These are phyloP conservation scores for Crocuta crocuta DNA, from an alignment of 2,113 vertebrate species.

Conservation along the genomic window DNA sequence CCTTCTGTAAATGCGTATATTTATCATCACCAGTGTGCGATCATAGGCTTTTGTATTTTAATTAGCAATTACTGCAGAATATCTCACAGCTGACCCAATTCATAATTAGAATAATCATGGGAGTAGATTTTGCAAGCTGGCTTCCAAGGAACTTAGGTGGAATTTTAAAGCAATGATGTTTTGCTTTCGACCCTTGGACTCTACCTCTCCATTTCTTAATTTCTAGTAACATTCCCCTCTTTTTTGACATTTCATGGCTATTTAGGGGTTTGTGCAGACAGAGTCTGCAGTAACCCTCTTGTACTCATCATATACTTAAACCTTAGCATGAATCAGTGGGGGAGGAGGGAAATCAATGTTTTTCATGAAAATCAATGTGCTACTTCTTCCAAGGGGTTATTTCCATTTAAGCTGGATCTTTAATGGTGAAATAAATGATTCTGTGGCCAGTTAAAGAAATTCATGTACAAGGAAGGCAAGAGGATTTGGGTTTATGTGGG, in stretches of 20 bases:
- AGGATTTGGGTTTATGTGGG: not conserved
- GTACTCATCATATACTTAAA: constrained; percentile 31
- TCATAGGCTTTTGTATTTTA: constrained; percentile 36
- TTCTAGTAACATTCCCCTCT: not conserved
- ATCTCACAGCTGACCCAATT: constrained; percentile 25
- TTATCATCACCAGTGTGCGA: constrained; percentile 30
- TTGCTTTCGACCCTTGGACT: not conserved
- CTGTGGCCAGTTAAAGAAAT: constrained; percentile 53
- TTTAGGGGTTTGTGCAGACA: not conserved
- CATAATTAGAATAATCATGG: constrained; percentile 16
- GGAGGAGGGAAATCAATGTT: constrained; percentile 20
- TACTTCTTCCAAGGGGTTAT: constrained; percentile 64
- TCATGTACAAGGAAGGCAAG: not conserved
- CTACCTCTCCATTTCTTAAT: not conserved
- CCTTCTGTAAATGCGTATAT: not conserved
- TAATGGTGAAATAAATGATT: constrained; percentile 59
- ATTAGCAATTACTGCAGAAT: constrained; percentile 52
- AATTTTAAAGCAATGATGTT: constrained; percentile 19
- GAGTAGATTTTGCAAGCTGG: constrained; percentile 32
- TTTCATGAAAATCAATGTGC: constrained; percentile 64
- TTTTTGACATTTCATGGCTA: not conserved
- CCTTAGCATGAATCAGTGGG: not conserved
- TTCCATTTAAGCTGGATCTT: constrained; percentile 52
- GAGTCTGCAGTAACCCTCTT: not conserved
- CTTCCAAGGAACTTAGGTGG: not conserved